These are phyloP conservation scores for Caenorhabditis sp. DNA, from an alignment of 2,888 invertebrate species.

Conservation along the genomic window DNA sequence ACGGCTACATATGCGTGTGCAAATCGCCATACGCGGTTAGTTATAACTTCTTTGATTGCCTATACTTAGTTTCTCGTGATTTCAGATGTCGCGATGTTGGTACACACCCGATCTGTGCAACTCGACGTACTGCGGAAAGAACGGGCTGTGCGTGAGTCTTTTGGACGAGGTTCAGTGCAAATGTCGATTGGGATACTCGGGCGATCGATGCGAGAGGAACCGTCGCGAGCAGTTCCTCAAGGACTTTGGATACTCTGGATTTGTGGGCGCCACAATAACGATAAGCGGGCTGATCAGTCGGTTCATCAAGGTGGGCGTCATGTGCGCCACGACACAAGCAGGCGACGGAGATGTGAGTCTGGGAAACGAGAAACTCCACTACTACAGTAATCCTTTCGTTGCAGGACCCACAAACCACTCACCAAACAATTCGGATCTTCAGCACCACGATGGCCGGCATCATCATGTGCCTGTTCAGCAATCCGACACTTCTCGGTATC, in stretches of 20 bases:
- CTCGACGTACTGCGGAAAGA: slow-evolving; percentile 6
- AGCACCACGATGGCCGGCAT: slow-evolving; percentile 9
- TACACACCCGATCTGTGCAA: background rate
- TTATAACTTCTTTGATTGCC: too few relatives aligned
- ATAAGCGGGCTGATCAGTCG: background rate
- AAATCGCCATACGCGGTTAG: too few relatives aligned
- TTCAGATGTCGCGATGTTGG: slow-evolving; percentile 16
- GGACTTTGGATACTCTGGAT: background rate
- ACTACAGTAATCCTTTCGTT: too few relatives aligned
- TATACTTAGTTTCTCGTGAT: too few relatives aligned
- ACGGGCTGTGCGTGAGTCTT: slow-evolving; percentile 6
- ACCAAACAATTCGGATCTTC: slow-evolving; percentile 19
- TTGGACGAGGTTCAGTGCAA: slow-evolving; percentile 3
- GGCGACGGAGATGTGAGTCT: slow-evolving; percentile 5
- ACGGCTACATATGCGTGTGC: too few relatives aligned
- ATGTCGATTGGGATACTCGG: slow-evolving; percentile 13
- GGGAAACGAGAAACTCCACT: too few relatives aligned
- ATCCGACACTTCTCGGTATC: slow-evolving; percentile 6
- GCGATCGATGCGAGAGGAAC: slow-evolving; percentile 16
- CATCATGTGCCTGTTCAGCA: background rate
- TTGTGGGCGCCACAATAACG: background rate
- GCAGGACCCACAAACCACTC: slow-evolving; percentile 29
- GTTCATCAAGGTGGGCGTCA: background rate
- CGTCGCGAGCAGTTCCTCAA: background rate
- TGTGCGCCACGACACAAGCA: background rate